Evolutionary conservation across 2,888 invertebrate genomes (phyloP).

Genomic region (Formica aserva): DNA sequence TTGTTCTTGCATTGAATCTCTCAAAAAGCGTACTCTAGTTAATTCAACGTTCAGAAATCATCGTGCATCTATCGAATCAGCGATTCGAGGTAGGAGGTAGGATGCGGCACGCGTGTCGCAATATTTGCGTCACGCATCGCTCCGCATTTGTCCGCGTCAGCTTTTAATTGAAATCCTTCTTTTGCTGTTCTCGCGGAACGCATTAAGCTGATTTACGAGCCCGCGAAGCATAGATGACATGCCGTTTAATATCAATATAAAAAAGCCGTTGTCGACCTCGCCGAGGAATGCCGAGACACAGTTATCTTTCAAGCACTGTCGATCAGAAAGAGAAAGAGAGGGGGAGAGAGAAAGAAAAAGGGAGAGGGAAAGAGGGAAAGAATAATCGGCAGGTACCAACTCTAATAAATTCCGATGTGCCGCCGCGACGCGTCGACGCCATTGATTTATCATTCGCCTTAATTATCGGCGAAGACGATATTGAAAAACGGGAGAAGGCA

Average conservation of each 20-base stretch:
- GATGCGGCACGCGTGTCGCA: constrained; percentile 40
- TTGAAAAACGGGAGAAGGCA: constrained; percentile 22
- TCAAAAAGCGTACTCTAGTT: not conserved
- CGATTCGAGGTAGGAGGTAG: not conserved
- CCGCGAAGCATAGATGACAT: constrained; percentile 45
- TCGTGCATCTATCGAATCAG: constrained; percentile 35
- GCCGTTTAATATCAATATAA: constrained; percentile 66
- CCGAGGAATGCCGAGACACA: constrained; percentile 66
- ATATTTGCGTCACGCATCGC: constrained; percentile 51
- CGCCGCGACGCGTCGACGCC: constrained; percentile 23
- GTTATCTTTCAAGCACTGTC: constrained; percentile 66
- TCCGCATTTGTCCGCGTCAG: constrained; percentile 43
- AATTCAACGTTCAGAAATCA: constrained; percentile 17
- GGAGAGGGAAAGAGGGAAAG: constrained; percentile 8
- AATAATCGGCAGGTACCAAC: constrained; percentile 27
- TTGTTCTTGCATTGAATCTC: not conserved
- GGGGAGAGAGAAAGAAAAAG: not conserved
- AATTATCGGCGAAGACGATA: constrained; percentile 34
- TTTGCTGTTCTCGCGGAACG: constrained; percentile 22
- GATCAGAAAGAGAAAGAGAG: constrained; percentile 50
- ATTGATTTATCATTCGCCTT: constrained; percentile 41
- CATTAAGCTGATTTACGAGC: constrained; percentile 44
- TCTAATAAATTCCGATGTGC: constrained; percentile 40
- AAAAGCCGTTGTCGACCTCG: constrained; percentile 70
- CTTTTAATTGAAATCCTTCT: constrained; percentile 51